These are phyloP conservation scores for Meriones unguiculatus DNA, from an alignment of 2,113 vertebrate genomes.

Conservation along the genomic window DNA sequence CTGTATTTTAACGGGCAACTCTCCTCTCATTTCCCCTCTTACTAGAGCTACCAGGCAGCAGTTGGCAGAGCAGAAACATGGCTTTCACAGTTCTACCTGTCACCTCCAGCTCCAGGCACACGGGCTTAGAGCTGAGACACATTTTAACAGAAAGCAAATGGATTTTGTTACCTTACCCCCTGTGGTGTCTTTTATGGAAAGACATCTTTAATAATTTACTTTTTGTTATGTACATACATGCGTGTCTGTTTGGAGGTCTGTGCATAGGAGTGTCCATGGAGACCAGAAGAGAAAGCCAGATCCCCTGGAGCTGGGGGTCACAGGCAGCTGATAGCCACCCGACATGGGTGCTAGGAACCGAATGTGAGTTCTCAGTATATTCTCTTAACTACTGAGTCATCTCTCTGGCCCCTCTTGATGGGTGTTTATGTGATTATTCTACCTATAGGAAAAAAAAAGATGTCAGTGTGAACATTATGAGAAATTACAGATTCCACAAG, in stretches of 20 bases:
- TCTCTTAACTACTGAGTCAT: neutral
- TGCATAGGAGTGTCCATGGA: neutral
- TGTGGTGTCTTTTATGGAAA: neutral
- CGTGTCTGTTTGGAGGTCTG: too few relatives aligned
- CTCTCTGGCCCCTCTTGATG: neutral
- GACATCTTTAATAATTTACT: neutral
- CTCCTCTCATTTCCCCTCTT: neutral
- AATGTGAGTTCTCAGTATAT: neutral
- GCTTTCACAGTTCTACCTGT: neutral
- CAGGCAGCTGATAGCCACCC: neutral
- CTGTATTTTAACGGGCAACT: neutral
- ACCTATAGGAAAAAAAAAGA: neutral
- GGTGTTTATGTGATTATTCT: neutral
- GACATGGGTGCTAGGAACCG: neutral
- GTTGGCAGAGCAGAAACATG: neutral
- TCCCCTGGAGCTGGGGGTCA: neutral
- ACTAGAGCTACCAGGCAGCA: neutral
- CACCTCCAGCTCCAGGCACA: rapidly evolving
- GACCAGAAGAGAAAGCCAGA: neutral
- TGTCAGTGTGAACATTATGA: neutral
- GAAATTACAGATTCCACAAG: neutral
- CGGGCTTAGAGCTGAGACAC: neutral
- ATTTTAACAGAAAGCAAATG: neutral
- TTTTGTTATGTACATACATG: neutral
- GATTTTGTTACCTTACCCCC: neutral